These are phyloP conservation scores for Fopius arisanus DNA, from an alignment of 1,140 invertebrate species.

Conservation along the genomic window DNA sequence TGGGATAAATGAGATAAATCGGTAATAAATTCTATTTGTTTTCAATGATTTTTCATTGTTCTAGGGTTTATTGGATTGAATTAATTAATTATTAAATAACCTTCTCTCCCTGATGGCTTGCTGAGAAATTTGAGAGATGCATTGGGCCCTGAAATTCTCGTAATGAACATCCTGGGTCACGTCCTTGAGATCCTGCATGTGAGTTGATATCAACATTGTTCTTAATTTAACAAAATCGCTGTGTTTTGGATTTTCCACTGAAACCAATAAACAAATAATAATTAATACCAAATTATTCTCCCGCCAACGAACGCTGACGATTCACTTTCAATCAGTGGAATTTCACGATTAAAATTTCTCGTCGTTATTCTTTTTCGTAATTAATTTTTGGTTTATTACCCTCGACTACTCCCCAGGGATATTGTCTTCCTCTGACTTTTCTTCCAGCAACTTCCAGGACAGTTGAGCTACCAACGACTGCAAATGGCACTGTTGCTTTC, in stretches of 20 bases:
- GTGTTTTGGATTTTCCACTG: constrained; percentile 96
- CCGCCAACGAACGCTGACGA: no score
- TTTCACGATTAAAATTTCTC: no score
- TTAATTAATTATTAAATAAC: constrained; percentile 65
- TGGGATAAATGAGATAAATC: no score
- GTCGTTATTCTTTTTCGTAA: no score
- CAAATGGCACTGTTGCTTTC: constrained; percentile 93
- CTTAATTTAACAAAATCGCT: constrained; percentile 97
- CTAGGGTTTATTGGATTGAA: no score
- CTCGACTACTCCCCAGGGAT: constrained; percentile 98
- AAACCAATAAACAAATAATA: constrained; percentile 37
- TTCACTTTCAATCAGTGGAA: no score
- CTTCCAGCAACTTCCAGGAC: constrained; percentile 92
- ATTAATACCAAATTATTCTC: no score
- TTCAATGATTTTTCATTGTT: no score
- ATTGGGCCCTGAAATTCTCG: constrained; percentile 93
- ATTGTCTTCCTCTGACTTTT: constrained; percentile 89
- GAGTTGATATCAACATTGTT: constrained; percentile 95
- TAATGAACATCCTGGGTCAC: constrained; percentile 95
- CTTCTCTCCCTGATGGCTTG: constrained; percentile 82
- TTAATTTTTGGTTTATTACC: no score
- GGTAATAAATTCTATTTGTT: no score
- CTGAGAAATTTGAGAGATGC: constrained; percentile 88
- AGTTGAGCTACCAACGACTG: constrained; percentile 94
- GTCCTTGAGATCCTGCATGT: constrained; percentile 96